These are phyloP conservation scores for Onthophagus sagittarius DNA, from an alignment of 2,888 invertebrate species.

Conservation along the genomic window DNA sequence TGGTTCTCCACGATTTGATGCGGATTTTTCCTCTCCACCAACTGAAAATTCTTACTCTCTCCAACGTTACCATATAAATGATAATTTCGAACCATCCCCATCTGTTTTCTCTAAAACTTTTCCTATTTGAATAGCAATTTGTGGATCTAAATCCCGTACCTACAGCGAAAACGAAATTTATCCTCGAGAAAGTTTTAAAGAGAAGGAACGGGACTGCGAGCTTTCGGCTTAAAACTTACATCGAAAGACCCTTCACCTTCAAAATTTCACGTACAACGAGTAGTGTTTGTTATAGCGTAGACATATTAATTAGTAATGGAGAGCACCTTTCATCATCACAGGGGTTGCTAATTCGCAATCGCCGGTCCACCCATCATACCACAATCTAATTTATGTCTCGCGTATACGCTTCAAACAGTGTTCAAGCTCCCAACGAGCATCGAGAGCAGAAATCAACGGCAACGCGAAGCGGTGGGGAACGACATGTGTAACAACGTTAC, in stretches of 20 bases:
- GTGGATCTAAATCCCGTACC: not conserved
- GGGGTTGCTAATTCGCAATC: conserved; percentile 20
- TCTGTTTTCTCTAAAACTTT: not conserved
- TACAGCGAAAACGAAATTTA: conserved; percentile 7
- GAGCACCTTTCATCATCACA: conserved; percentile 1
- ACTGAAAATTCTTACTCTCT: not conserved
- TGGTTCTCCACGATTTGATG: conserved; percentile 33
- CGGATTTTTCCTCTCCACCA: conserved; percentile 12
- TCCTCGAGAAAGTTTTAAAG: not conserved
- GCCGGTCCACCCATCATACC: conserved; percentile 18
- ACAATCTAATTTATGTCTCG: conserved; percentile 18
- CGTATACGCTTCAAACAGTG: not conserved
- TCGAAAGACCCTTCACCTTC: not conserved
- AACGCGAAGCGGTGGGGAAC: not conserved
- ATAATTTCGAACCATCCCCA: conserved; percentile 3
- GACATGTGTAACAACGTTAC: not conserved
- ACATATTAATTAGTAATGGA: not conserved
- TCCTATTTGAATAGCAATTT: conserved; percentile 12
- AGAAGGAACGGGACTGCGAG: not conserved
- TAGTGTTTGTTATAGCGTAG: no score
- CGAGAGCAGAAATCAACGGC: not conserved
- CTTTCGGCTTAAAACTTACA: not conserved
- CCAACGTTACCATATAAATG: conserved; percentile 8
- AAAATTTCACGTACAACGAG: no score
- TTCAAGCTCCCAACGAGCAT: not conserved